Evolutionary conservation across 2,113 vertebrate species (phyloP).

Genomic region (Oplegnathus fasciatus): DNA sequence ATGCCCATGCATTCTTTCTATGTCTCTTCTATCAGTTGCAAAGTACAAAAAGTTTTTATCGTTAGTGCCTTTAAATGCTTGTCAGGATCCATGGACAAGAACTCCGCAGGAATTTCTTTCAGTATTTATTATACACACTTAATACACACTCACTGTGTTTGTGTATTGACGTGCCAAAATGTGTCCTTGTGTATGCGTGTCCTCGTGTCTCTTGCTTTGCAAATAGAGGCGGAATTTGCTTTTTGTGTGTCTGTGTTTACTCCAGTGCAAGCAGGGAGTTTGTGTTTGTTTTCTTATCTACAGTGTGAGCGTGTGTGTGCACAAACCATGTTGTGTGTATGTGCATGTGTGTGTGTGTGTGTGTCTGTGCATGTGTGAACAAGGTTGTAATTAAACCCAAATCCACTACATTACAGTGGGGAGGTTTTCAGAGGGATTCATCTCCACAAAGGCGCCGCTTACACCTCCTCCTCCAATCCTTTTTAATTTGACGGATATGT

Average conservation of each 20-base stretch:
- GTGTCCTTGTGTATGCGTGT: slow-evolving; percentile 4
- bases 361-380: slow-evolving; percentile 29
- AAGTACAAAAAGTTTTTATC: background rate
- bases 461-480: slow-evolving; percentile 55
- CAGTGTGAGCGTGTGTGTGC: background rate
- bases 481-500: slow-evolving; percentile 75
- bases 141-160: background rate
- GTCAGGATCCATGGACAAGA: background rate
- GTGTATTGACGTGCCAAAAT: slow-evolving; percentile 10
- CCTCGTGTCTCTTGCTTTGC: slow-evolving; percentile 1
- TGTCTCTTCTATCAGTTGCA: background rate
- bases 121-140: slow-evolving; percentile 7
- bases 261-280: slow-evolving; percentile 26
- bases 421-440: slow-evolving; percentile 56
- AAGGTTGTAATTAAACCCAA: slow-evolving; percentile 71
- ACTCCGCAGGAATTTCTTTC: background rate
- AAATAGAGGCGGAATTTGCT: slow-evolving; percentile 39
- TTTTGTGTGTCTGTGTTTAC: slow-evolving; percentile 33
- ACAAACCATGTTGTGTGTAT: background rate
- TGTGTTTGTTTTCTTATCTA: slow-evolving; percentile 35
- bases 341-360: slow-evolving; percentile 3
- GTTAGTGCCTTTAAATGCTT: background rate
- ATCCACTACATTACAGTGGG: slow-evolving; percentile 66
- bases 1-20: slow-evolving; percentile 1
- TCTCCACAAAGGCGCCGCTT: slow-evolving; percentile 54